phyloP scores from a whole-genome alignment of 2,113 vertebrate genomes.

The Monarcha castaneiventris region DNA sequence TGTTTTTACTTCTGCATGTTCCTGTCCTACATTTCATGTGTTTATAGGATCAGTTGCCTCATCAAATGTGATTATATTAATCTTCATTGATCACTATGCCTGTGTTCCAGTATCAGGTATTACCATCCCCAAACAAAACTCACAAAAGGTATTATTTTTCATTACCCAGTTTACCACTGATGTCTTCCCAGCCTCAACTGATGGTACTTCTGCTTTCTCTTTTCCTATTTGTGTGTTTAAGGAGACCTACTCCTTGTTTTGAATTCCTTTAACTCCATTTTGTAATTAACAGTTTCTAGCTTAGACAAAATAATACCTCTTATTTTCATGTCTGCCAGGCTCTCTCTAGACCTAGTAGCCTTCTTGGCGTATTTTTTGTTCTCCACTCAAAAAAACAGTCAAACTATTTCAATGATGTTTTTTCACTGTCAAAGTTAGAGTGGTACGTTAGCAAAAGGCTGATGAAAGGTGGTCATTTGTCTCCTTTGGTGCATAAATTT shows the following conservation, averaged over 20 bases:
- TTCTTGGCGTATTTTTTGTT: background rate
- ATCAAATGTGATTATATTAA: background rate
- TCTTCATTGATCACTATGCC: background rate
- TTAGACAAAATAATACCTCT: background rate
- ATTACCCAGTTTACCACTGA: background rate
- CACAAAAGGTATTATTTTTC: background rate
- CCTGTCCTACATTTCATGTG: background rate
- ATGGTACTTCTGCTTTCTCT: background rate
- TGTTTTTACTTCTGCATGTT: background rate
- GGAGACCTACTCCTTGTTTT: background rate
- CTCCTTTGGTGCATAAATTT: background rate
- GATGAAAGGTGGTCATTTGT: background rate
- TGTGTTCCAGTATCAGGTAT: background rate
- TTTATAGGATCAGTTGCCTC: background rate
- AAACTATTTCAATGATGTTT: background rate
- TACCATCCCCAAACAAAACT: background rate
- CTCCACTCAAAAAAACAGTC: background rate
- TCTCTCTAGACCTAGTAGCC: background rate
- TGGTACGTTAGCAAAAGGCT: background rate
- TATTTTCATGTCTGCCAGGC: background rate
- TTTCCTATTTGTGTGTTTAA: background rate
- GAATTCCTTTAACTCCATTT: background rate
- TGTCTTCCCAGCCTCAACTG: background rate
- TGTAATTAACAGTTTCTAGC: background rate
- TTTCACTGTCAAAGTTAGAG: background rate